Conservation (phyloP, 2,113 vertebrate species). For the Hippocampus abdominalis region DNA sequence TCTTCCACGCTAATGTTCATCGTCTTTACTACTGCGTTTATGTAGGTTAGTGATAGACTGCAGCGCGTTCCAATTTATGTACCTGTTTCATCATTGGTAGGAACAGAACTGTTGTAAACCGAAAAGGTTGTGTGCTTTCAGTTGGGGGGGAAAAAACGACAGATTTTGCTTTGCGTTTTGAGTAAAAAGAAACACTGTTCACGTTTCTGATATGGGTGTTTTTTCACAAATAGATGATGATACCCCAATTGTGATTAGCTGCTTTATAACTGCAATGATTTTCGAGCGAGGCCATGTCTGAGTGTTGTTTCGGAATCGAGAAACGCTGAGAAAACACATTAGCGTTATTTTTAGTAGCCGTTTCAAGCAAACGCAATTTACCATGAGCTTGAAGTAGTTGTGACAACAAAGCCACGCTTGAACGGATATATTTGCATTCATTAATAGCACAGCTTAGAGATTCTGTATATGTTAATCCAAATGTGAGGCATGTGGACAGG, state of each 20-base stretch:
- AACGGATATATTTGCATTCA: conserved; percentile 44
- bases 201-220: background rate
- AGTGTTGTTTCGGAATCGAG: background rate
- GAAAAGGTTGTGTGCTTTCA: too few species aligned
- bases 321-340: background rate
- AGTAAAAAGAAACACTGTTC: background rate
- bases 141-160: too few species aligned
- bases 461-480: background rate
- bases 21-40: too few species aligned
- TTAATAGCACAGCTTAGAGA: conserved; percentile 4
- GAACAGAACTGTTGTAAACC: too few species aligned
- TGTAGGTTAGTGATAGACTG: too few species aligned
- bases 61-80: too few species aligned
- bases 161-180: background rate
- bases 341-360: background rate
- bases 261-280: background rate
- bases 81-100: too few species aligned
- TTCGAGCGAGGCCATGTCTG: background rate
- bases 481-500: background rate
- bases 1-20: too few species aligned
- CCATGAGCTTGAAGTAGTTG: conserved; percentile 1
- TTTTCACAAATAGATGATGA: background rate
- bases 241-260: background rate
- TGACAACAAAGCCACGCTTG: conserved; percentile 30
- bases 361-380: background rate